Conservation (phyloP, 2,888 invertebrate genomes). For the Spisula subtruncata region DNA sequence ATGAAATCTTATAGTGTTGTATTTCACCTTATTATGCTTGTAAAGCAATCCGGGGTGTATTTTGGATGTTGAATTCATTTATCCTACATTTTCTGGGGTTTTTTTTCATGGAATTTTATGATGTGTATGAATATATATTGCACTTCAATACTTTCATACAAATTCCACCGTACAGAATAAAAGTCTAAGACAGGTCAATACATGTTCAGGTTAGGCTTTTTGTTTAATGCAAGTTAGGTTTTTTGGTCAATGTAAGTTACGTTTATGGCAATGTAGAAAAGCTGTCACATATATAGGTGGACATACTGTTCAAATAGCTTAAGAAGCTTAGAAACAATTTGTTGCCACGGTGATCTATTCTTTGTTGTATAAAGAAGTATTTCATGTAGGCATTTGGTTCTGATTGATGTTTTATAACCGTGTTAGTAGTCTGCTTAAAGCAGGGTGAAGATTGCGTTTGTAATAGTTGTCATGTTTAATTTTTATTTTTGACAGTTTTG, state of each 20-base stretch:
- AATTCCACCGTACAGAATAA: too few relatives aligned
- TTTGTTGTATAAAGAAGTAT: background rate
- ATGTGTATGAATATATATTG: too few relatives aligned
- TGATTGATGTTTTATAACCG: background rate
- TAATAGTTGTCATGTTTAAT: background rate
- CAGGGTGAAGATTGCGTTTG: constrained; percentile 17
- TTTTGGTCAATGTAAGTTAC: too few relatives aligned
- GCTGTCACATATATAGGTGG: background rate
- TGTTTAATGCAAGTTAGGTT: too few relatives aligned
- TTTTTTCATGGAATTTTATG: too few relatives aligned
- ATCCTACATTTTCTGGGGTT: too few relatives aligned
- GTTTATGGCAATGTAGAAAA: background rate
- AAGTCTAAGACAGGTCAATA: too few relatives aligned
- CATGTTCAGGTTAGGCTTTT: too few relatives aligned
- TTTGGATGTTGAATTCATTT: background rate
- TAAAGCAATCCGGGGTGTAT: background rate
- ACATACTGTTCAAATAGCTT: background rate
- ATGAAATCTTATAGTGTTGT: background rate
- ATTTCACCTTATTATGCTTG: background rate
- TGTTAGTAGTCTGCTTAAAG: constrained; percentile 42
- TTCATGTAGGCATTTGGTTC: background rate
- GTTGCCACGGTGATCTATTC: background rate
- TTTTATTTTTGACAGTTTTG: constrained; percentile 39
- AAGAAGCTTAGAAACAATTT: background rate
- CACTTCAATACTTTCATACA: too few relatives aligned